A percentile compares a stretch with the other conserved stretches of the same genome.
Conservation (phyloP, 2,113 vertebrate genomes). For the Ciconia maguari region DNA sequence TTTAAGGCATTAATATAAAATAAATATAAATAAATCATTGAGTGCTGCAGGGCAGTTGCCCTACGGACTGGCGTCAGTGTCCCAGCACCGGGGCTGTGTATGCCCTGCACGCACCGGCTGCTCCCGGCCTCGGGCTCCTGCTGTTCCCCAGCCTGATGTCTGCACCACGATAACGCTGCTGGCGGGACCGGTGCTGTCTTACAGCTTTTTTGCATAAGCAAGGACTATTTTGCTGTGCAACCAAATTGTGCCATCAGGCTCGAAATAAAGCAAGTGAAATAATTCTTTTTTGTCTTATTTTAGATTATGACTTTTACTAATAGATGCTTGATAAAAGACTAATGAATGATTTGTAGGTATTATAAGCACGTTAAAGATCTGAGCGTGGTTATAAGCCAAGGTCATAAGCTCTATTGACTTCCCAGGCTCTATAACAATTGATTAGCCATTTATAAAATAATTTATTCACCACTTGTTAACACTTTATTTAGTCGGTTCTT, state of each 20-base stretch:
- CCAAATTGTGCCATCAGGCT: not conserved
- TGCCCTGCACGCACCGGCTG: not conserved
- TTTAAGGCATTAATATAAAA: not conserved
- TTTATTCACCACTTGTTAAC: not conserved
- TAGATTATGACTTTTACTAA: not conserved
- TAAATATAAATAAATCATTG: not conserved
- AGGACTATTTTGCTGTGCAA: not conserved
- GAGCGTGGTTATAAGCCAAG: not conserved
- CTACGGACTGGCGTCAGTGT: fast-evolving
- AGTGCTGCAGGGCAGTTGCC: not conserved
- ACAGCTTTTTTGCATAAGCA: not conserved
- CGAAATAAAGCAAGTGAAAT: not conserved
- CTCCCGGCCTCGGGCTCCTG: not conserved
- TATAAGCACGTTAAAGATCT: not conserved
- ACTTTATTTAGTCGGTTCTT: not conserved
- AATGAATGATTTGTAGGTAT: not conserved
- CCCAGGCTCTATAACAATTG: slow-evolving; percentile 1
- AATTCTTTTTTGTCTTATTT: not conserved
- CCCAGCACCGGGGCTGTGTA: not conserved
- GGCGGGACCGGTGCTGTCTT: not conserved
- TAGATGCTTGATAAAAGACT: not conserved
- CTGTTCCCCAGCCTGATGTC: not conserved
- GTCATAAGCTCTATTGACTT: slow-evolving; percentile 21
- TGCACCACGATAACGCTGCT: not conserved
- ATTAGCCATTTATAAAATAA: slow-evolving; percentile 40